A percentile compares a stretch with the other conserved stretches of the same genome.
phyloP scores from a whole-genome alignment of 2,888 invertebrate genomes.

The Aproaerema taeniolella region DNA sequence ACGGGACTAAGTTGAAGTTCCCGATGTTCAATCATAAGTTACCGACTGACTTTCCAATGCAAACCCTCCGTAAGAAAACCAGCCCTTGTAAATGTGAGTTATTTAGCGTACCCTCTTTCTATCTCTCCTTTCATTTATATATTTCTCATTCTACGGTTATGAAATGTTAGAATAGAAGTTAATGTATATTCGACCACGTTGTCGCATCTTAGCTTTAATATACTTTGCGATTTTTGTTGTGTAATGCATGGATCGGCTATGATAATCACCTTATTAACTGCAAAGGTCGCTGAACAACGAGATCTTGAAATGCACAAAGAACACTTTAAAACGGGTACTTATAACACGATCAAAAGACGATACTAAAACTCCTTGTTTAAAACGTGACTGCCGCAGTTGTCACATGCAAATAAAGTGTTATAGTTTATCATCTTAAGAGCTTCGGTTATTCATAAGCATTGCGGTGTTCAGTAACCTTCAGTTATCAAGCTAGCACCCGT shows the following conservation, averaged over 20 bases:
- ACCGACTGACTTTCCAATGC: conserved; percentile 83
- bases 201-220: conserved; percentile 57
- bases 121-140: conserved; percentile 29
- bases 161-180: conserved; percentile 60
- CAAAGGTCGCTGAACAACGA: conserved; percentile 16
- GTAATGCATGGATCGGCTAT: conserved; percentile 58
- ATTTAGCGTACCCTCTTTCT: conserved; percentile 33
- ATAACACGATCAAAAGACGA: too few species aligned
- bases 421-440: too few species aligned
- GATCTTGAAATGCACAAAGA: background rate
- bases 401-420: too few species aligned
- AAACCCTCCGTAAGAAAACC: conserved; percentile 94
- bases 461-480: conserved; percentile 11
- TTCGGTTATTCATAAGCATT: too few species aligned
- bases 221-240: conserved; percentile 64
- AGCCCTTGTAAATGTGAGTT: conserved; percentile 96
- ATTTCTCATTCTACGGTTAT: conserved; percentile 43
- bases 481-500: conserved; percentile 29
- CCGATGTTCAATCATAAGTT: conserved; percentile 78
- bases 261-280: conserved; percentile 44
- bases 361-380: too few species aligned
- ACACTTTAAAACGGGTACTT: background rate
- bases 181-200: conserved; percentile 47
- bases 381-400: too few species aligned
- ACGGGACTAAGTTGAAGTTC: conserved; percentile 34